phyloP scores from a whole-genome alignment of 2,113 vertebrate species.

The Pogona vitticeps region DNA sequence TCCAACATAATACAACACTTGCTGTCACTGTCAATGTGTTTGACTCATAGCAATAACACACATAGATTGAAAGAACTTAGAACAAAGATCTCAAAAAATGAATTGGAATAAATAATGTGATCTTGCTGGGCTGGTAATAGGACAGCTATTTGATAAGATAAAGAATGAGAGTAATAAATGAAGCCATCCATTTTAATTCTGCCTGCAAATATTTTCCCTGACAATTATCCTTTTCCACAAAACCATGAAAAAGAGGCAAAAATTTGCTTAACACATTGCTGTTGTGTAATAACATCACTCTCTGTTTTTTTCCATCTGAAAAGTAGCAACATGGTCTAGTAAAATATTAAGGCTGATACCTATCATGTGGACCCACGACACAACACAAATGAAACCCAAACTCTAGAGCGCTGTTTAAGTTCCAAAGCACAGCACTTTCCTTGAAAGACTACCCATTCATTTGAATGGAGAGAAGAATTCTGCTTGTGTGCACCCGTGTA shows the following conservation, averaged over 20 bases:
- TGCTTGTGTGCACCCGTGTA: too few species aligned
- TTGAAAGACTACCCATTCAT: too few species aligned
- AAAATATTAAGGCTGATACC: neutral
- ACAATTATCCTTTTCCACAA: slow-evolving; percentile 45
- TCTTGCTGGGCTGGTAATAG: slow-evolving; percentile 44
- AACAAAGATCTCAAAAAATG: slow-evolving; percentile 72
- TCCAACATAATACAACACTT: slow-evolving; percentile 76
- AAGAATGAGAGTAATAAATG: slow-evolving; percentile 62
- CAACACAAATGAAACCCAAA: neutral
- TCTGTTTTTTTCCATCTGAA: neutral
- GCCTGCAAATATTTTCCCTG: slow-evolving; percentile 51
- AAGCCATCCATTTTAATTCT: slow-evolving; percentile 51
- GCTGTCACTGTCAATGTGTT: slow-evolving; percentile 75
- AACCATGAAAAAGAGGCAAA: slow-evolving; percentile 22
- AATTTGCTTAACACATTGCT: slow-evolving; percentile 24
- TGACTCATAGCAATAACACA: slow-evolving; percentile 70
- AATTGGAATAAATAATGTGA: slow-evolving; percentile 55
- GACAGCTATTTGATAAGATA: slow-evolving; percentile 59
- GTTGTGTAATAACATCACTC: slow-evolving; percentile 24
- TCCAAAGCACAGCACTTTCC: too few species aligned
- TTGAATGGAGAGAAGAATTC: too few species aligned
- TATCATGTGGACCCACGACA: neutral
- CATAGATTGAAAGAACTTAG: slow-evolving; percentile 69
- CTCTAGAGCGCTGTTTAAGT: too few species aligned
- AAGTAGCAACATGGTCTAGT: neutral